Percentiles rank a stretch among this genome's conserved stretches.
These are phyloP conservation scores for Dusona sp. DNA, from an alignment of 2,888 invertebrate species.

Conservation along the genomic window DNA sequence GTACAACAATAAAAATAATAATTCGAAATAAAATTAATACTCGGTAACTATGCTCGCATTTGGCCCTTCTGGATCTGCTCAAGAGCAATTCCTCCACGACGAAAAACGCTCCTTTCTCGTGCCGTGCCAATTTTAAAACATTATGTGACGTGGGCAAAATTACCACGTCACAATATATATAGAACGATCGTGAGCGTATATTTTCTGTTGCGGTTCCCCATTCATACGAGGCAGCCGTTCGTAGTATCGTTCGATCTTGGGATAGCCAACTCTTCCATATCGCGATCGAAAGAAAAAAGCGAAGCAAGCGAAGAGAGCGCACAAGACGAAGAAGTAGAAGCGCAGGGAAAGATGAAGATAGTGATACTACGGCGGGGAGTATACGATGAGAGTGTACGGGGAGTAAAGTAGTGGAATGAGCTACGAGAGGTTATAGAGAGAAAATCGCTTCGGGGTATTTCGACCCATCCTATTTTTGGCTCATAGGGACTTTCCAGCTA, in stretches of 20 bases:
- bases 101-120: too few relatives aligned
- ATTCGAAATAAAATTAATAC: too few relatives aligned
- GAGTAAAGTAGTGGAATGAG: slow-evolving; percentile 54
- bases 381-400: neutral
- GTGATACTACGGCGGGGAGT: slow-evolving; percentile 52
- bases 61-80: too few relatives aligned
- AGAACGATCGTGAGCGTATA: slow-evolving; percentile 16
- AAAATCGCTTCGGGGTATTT: slow-evolving; percentile 68
- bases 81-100: too few relatives aligned
- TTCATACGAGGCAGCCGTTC: slow-evolving; percentile 42
- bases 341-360: slow-evolving; percentile 39
- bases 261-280: slow-evolving; percentile 36
- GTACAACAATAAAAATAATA: too few relatives aligned
- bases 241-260: slow-evolving; percentile 48
- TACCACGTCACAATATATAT: too few relatives aligned
- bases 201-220: slow-evolving; percentile 26
- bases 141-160: too few relatives aligned
- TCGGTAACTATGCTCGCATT: too few relatives aligned
- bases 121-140: too few relatives aligned
- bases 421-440: slow-evolving; percentile 66
- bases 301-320: slow-evolving; percentile 8
- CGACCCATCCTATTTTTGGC: slow-evolving; percentile 71
- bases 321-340: neutral
- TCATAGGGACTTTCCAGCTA: slow-evolving; percentile 73
- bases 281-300: slow-evolving; percentile 1